These are phyloP conservation scores for Agrypnia vestita DNA, from an alignment of 1,140 invertebrate genomes.

Conservation along the genomic window DNA sequence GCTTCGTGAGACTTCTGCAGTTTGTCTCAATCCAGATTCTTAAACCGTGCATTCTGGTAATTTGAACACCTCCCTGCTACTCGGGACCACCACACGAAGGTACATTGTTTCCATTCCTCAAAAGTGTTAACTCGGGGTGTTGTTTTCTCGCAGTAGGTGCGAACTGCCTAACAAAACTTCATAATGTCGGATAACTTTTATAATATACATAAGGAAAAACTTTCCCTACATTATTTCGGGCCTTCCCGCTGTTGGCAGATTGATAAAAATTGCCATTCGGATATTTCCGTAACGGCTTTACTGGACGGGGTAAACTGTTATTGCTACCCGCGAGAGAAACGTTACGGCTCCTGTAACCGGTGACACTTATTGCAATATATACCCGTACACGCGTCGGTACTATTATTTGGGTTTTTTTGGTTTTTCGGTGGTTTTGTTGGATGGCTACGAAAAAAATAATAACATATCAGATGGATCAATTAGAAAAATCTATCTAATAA, in stretches of 20 bases:
- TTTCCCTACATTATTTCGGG: conserved; percentile 10
- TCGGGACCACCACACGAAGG: no score
- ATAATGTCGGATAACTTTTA: neutral
- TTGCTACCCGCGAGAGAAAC: conserved; percentile 27
- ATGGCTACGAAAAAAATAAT: neutral
- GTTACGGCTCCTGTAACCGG: conserved; percentile 17
- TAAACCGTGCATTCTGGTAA: no score
- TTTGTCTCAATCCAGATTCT: neutral
- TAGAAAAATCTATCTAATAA: no score
- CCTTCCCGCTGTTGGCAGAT: conserved; percentile 35
- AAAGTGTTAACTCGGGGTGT: neutral
- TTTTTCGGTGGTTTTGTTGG: neutral
- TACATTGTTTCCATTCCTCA: no score
- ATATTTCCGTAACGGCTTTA: conserved; percentile 52
- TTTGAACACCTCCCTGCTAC: no score
- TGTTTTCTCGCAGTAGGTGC: neutral
- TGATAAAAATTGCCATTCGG: conserved; percentile 54
- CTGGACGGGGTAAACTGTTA: conserved; percentile 46
- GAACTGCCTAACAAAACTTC: conserved; percentile 14
- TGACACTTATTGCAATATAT: conserved; percentile 24
- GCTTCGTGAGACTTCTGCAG: no score
- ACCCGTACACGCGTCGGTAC: neutral
- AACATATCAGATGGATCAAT: no score
- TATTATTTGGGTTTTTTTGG: no score
- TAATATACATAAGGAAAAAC: neutral